Evolutionary conservation across 2,797 vertebrate species (phyloP).

Genomic region (Trachurus trachurus): DNA sequence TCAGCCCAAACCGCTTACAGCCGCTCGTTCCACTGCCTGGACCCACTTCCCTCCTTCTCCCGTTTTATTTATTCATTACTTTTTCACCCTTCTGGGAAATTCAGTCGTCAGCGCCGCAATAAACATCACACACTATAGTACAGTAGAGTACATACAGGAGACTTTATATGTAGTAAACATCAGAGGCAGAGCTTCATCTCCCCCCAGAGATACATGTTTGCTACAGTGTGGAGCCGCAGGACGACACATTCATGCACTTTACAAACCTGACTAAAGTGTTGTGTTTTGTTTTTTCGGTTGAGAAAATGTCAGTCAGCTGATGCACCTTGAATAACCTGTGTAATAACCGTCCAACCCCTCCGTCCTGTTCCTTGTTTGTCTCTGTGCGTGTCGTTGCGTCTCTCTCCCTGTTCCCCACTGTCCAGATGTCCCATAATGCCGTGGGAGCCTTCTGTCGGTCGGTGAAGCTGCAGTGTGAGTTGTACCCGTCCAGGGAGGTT

Average conservation of each 20-base stretch:
- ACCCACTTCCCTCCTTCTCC: background rate
- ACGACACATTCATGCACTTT: too few species aligned
- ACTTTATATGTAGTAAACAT: too few species aligned
- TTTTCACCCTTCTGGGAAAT: background rate
- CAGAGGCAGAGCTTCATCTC: too few species aligned
- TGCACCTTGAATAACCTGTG: background rate
- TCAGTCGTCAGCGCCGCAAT: background rate
- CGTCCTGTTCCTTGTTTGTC: conserved; percentile 27
- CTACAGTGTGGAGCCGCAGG: too few species aligned
- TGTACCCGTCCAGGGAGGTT: conserved; percentile 98
- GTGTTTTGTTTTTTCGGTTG: too few species aligned
- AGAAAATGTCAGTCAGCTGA: too few species aligned
- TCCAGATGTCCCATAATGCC: conserved; percentile 97
- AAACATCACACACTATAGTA: background rate
- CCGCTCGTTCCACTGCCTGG: background rate
- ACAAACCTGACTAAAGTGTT: too few species aligned
- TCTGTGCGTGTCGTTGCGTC: conserved; percentile 24
- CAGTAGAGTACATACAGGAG: background rate
- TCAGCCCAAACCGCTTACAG: background rate
- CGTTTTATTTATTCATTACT: background rate
- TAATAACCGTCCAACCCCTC: conserved; percentile 24
- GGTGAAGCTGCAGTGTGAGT: conserved; percentile 99
- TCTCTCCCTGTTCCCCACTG: conserved; percentile 12
- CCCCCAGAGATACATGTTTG: background rate
- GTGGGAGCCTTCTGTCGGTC: conserved; percentile 99